These are phyloP conservation scores for Sardina pilchardus DNA, from an alignment of 2,113 vertebrate genomes.

Conservation along the genomic window DNA sequence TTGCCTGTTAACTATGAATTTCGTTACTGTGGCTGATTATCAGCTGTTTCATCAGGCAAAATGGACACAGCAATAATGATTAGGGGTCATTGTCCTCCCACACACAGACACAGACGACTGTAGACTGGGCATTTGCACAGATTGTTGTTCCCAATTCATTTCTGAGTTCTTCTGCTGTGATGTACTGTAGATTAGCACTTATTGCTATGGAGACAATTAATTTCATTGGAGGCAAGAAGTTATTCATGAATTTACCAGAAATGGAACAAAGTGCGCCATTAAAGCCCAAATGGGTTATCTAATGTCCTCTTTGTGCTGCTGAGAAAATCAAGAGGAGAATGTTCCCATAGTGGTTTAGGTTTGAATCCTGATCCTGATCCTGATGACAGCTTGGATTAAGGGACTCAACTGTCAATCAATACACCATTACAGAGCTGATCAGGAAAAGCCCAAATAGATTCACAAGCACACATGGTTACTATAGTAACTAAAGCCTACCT, in stretches of 20 bases:
- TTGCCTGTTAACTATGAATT: not conserved
- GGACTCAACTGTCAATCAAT: not conserved
- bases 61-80: not conserved
- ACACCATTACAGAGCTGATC: not conserved
- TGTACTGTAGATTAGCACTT: not conserved
- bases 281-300: not conserved
- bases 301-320: not conserved
- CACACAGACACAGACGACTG: not conserved
- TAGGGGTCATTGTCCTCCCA: not conserved
- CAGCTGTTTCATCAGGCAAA: not conserved
- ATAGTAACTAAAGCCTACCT: no score
- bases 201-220: not conserved
- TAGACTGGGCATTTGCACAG: not conserved
- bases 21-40: not conserved
- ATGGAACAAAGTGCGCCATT: not conserved
- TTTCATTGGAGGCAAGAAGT: not conserved
- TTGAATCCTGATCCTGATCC: not conserved
- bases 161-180: no score
- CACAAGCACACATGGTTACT: not conserved
- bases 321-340: not conserved
- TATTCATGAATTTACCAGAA: not conserved
- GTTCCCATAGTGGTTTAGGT: not conserved
- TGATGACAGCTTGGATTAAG: not conserved
- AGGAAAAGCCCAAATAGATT: not conserved
- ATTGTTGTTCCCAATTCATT: not conserved